phyloP scores from a whole-genome alignment of 2,113 vertebrate genomes.

The Amblyopsis rosae region DNA sequence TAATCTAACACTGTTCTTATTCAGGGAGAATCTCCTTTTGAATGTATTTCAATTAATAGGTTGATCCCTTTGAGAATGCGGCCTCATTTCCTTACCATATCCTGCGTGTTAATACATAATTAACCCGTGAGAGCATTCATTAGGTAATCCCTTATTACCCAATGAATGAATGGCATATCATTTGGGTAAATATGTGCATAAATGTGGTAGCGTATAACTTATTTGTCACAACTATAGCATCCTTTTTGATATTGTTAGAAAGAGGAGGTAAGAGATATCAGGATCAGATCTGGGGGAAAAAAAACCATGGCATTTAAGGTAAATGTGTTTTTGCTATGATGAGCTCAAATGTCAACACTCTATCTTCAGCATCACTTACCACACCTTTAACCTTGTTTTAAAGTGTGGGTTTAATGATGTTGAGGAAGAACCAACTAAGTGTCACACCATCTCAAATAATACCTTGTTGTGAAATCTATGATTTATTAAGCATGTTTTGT shows the following conservation, averaged over 20 bases:
- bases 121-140: slow-evolving; percentile 71
- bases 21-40: slow-evolving; percentile 51
- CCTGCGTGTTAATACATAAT: slow-evolving; percentile 54
- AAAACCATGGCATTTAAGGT: too few species aligned
- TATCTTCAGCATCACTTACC: neutral
- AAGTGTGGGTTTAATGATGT: neutral
- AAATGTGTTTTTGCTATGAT: too few species aligned
- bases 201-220: neutral
- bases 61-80: slow-evolving; percentile 52
- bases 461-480: too few species aligned
- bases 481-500: too few species aligned
- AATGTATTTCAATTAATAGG: slow-evolving; percentile 62
- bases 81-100: slow-evolving; percentile 59
- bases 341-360: too few species aligned
- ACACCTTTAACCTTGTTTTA: neutral
- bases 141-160: slow-evolving; percentile 68
- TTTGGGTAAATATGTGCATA: slow-evolving; percentile 11
- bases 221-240: neutral
- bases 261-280: too few species aligned
- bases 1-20: slow-evolving; percentile 55
- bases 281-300: too few species aligned
- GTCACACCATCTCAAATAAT: too few species aligned
- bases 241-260: too few species aligned
- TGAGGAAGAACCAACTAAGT: neutral
- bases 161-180: neutral